Evolutionary conservation across 2,888 invertebrate species (phyloP), one percentile per base, ranked within the genome.

Genomic region (Prosopocoilus inquinatus): DNA sequence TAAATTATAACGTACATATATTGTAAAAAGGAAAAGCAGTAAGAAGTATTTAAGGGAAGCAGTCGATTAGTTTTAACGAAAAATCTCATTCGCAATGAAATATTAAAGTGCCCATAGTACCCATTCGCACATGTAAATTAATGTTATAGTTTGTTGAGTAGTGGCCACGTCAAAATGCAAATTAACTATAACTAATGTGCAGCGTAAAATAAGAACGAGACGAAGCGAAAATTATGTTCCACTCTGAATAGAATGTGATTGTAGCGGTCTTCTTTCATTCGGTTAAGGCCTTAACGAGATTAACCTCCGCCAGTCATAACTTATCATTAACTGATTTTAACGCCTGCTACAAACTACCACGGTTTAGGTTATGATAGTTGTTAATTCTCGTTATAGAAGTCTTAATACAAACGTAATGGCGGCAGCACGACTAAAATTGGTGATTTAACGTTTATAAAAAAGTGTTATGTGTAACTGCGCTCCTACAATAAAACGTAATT

Each of bases 301-400:
- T 57, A 57, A 57, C 57, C 53, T 57, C 50, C 57, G 57, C 48
- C 57, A 53, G 55, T 57, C 62, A 60, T 62, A 62, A 62, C 57
- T 62, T 57, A 59, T 60, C 60, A 62, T 62, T 62, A 62, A 55
- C 62, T 59, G 60, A 62, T 62, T 62, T 60, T 57, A 53, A 52
- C 57, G 57, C 59, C 57, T 53, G 60, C 56, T 62, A 55, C 55
- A 43, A 49, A 52, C 53, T 47, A 51, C 53, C 39, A 44, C 56
- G 55, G 57, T 54, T 58, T 54, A 56, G 48, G 53, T 56, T 61
- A 60, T 52, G 57, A 62, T 58, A 55, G 60, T 55, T 58, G 60
- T 60, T 60, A 60, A 60, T 60, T 58, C 58, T 62, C 60, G 58
- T 62, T 62, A 62, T 58, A 50, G 52, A 53, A 50, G 20, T 59